phyloP scores from a whole-genome alignment of 2,113 vertebrate species.

The Carlito syrichta region DNA sequence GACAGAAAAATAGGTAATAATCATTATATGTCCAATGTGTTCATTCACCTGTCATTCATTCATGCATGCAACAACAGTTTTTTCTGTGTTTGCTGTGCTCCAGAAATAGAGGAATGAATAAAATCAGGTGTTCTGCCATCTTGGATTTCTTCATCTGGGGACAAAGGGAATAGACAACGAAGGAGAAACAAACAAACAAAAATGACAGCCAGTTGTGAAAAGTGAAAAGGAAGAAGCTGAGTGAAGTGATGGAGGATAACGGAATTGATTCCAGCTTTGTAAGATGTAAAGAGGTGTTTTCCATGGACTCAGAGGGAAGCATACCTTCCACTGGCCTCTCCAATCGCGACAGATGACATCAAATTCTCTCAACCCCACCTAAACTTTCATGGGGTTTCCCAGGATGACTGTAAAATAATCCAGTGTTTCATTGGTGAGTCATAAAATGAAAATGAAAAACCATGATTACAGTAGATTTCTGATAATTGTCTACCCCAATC shows the following conservation, averaged over 20 bases:
- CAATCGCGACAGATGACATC: background rate
- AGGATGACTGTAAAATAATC: conserved; percentile 12
- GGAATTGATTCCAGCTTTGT: background rate
- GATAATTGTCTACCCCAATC: background rate
- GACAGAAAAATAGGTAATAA: background rate
- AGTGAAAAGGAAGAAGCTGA: background rate
- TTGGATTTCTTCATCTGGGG: background rate
- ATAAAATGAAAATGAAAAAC: conserved; percentile 29
- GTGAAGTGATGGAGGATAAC: background rate
- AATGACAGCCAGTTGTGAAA: background rate
- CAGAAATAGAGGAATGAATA: background rate
- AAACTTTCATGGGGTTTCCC: background rate
- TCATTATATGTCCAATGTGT: background rate
- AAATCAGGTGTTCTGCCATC: background rate
- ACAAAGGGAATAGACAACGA: background rate
- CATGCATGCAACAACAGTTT: background rate
- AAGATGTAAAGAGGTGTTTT: background rate
- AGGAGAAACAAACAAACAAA: background rate
- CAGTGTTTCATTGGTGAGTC: background rate
- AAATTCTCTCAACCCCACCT: background rate
- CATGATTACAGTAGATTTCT: background rate
- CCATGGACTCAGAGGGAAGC: background rate
- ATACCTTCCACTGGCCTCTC: background rate
- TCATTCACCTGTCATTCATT: background rate
- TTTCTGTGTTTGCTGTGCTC: background rate